Evolutionary conservation across 53 echinoderm and acorn worm species (phyloP).

Genomic region (Stichopus horrens): DNA sequence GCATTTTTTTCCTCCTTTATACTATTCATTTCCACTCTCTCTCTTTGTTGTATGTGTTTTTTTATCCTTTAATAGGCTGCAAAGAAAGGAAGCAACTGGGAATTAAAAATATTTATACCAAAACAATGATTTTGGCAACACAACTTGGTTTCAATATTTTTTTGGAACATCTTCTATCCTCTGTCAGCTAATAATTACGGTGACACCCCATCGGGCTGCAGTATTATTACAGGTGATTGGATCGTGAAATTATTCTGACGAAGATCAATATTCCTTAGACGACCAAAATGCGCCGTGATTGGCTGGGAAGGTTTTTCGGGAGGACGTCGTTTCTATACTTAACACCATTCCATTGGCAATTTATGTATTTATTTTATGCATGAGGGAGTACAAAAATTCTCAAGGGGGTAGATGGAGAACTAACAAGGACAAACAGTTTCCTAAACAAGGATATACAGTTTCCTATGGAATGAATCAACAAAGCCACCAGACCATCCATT

Average conservation of each 20-base stretch:
- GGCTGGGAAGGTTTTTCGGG: too few species aligned
- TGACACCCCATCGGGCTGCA: background rate
- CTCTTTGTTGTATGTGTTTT: background rate
- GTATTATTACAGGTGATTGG: slow-evolving; percentile 14
- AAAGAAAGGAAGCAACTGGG: background rate
- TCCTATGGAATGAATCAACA: too few species aligned
- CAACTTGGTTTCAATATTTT: background rate
- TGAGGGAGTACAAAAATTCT: too few species aligned
- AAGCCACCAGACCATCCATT: too few species aligned
- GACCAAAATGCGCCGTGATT: too few species aligned
- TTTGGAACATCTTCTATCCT: background rate
- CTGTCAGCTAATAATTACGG: background rate
- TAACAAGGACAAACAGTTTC: too few species aligned
- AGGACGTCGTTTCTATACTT: too few species aligned
- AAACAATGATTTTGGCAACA: background rate
- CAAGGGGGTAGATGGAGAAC: too few species aligned
- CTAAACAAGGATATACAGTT: too few species aligned
- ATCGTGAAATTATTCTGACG: background rate
- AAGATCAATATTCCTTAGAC: background rate
- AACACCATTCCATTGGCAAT: too few species aligned
- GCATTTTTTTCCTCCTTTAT: background rate
- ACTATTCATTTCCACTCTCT: background rate
- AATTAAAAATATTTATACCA: slow-evolving; percentile 25
- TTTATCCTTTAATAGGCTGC: background rate
- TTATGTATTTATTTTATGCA: too few species aligned